These are phyloP conservation scores for Aporrectodea caliginosa DNA, from an alignment of 1,140 invertebrate genomes.

Conservation along the genomic window DNA sequence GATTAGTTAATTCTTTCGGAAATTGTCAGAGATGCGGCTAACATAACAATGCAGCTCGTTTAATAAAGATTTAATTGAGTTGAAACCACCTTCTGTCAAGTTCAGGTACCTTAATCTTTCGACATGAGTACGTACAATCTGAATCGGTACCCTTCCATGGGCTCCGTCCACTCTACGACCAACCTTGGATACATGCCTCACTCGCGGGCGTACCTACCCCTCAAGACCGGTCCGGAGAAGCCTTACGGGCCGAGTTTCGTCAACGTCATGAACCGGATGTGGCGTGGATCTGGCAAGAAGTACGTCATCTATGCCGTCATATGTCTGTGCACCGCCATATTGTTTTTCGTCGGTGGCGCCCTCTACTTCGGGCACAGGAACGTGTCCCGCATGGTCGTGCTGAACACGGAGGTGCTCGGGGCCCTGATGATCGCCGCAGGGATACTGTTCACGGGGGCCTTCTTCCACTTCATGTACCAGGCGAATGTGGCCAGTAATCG, in stretches of 20 bases:
- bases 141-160: constrained; percentile 14
- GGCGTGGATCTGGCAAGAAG: constrained; percentile 15
- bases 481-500: constrained; percentile 10
- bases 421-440: neutral
- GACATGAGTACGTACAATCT: too few relatives aligned
- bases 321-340: neutral
- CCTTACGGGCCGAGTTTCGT: constrained; percentile 23
- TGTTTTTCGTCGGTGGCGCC: constrained; percentile 2
- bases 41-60: too few relatives aligned
- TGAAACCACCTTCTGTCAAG: too few relatives aligned
- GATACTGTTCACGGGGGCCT: neutral
- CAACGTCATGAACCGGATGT: constrained; percentile 20
- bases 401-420: constrained; percentile 18
- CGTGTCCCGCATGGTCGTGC: constrained; percentile 16
- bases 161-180: constrained; percentile 14
- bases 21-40: too few relatives aligned
- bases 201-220: constrained; percentile 11
- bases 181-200: constrained; percentile 14
- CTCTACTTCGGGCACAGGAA: constrained; percentile 21
- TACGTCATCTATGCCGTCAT: constrained; percentile 11
- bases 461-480: constrained; percentile 18
- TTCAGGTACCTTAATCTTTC: too few relatives aligned
- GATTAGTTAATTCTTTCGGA: too few relatives aligned
- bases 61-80: too few relatives aligned
- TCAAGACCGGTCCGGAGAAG: constrained; percentile 14